Conservation (phyloP, 2,888 invertebrate species). For the Pyrrhia umbra region DNA sequence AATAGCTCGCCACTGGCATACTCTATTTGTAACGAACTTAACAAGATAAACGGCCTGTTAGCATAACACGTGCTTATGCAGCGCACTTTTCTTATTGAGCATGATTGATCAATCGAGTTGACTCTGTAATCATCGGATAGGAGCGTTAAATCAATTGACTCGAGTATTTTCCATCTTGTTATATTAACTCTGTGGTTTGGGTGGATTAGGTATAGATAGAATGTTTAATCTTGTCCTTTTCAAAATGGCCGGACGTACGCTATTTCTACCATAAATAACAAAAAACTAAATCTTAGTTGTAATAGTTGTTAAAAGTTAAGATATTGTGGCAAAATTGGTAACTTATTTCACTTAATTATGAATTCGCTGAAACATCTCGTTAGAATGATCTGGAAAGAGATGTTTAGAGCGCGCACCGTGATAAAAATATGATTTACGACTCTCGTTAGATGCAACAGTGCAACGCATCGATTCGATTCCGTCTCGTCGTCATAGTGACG, state of each 20-base stretch:
- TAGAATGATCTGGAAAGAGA: neutral
- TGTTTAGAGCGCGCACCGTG: neutral
- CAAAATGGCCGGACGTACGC: too few relatives aligned
- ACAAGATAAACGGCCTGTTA: constrained; percentile 55
- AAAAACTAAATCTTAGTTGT: too few relatives aligned
- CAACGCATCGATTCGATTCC: constrained; percentile 36
- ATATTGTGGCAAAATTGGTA: too few relatives aligned
- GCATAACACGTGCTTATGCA: constrained; percentile 45
- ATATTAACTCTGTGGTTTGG: neutral
- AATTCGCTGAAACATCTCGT: neutral
- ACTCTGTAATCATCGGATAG: constrained; percentile 30
- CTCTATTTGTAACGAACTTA: constrained; percentile 51
- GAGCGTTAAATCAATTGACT: constrained; percentile 31
- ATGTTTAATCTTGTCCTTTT: neutral
- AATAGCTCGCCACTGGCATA: constrained; percentile 34
- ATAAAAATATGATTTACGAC: constrained; percentile 7
- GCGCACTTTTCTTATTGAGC: constrained; percentile 50
- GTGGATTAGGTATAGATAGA: neutral
- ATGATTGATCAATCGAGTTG: constrained; percentile 52
- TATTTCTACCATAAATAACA: too few relatives aligned
- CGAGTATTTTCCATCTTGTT: neutral
- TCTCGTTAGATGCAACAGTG: constrained; percentile 36
- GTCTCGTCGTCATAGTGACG: constrained; percentile 54
- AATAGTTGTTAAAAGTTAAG: too few relatives aligned
- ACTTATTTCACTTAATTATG: neutral